Evolutionary conservation across 2,888 invertebrate genomes (phyloP).

Genomic region (Archips crataeganus): DNA sequence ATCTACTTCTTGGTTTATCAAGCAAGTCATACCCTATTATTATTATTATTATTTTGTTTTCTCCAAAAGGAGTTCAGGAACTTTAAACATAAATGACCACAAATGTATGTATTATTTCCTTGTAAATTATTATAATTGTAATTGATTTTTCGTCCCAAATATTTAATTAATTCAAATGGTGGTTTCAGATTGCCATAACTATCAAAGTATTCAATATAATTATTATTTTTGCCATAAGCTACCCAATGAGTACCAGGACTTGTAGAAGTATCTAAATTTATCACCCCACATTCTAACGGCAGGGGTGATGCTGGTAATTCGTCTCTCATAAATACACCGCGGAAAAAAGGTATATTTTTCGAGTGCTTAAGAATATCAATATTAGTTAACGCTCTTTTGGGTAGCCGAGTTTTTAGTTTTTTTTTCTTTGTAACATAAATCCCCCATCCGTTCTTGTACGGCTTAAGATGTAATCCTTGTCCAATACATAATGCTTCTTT

Average conservation of each 20-base stretch:
- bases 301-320: not conserved
- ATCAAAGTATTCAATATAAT: constrained; percentile 9
- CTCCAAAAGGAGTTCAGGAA: no score
- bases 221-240: constrained; percentile 3
- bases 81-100: no score
- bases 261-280: constrained; percentile 7
- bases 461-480: constrained; percentile 22
- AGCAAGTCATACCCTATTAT: no score
- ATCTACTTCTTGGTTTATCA: no score
- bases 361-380: constrained; percentile 1
- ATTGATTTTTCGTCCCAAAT: not conserved
- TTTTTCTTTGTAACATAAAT: constrained; percentile 3
- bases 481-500: constrained; percentile 16
- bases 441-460: not conserved
- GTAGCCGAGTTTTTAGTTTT: not conserved
- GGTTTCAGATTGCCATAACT: constrained; percentile 3
- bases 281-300: not conserved
- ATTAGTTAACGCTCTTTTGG: not conserved
- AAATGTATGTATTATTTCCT: not conserved
- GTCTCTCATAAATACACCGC: not conserved
- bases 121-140: constrained; percentile 6
- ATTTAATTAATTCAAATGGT: constrained; percentile 2
- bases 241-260: constrained; percentile 4
- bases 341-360: not conserved
- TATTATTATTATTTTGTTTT: no score